Evolutionary conservation across 2,797 vertebrate genomes (phyloP).

Genomic region (Siniperca undulata): DNA sequence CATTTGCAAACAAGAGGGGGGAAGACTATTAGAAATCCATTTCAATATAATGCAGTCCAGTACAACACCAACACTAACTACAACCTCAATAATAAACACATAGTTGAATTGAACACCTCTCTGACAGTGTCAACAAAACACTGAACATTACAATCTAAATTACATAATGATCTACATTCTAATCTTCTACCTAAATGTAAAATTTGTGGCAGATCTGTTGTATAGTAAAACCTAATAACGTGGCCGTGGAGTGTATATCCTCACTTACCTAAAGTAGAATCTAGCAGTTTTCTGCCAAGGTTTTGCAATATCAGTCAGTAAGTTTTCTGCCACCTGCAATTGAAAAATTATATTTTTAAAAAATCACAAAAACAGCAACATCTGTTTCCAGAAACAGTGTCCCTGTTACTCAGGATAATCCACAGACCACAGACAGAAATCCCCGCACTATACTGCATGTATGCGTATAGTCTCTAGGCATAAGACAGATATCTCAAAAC

Average conservation of each 20-base stretch:
- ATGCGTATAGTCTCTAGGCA: too few species aligned
- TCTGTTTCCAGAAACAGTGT: too few species aligned
- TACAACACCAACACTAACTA: background rate
- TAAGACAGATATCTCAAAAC: too few species aligned
- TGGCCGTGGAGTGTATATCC: background rate
- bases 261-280: background rate
- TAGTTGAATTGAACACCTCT: background rate
- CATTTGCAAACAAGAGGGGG: background rate
- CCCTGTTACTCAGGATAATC: too few species aligned
- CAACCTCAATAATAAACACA: background rate
- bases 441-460: too few species aligned
- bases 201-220: too few species aligned
- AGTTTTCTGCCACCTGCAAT: background rate
- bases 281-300: background rate
- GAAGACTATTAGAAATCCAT: background rate
- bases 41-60: background rate
- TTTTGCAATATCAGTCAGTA: background rate
- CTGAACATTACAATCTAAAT: background rate
- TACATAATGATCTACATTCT: background rate
- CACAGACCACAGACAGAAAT: too few species aligned
- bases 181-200: background rate
- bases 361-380: too few species aligned
- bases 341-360: too few species aligned
- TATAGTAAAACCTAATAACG: background rate
- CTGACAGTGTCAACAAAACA: background rate